Evolutionary conservation across 1,140 invertebrate species (phyloP), one percentile per base, ranked within the genome.

Genomic region (Drosophila ficusphila): DNA sequence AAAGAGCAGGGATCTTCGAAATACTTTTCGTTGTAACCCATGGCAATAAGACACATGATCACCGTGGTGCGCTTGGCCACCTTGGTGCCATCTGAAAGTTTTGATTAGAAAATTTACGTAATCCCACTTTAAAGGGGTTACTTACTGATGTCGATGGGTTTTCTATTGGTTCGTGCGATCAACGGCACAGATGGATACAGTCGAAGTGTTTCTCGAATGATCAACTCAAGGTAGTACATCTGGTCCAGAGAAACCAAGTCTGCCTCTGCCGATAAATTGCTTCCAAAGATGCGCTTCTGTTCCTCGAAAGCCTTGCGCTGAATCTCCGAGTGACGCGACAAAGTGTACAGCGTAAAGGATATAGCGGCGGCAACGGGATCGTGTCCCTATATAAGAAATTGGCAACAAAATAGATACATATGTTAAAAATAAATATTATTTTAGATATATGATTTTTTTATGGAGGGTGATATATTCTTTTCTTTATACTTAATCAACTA

Each of bases 1-100:
- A 96, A 98, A 14, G 89, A 92, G 6, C 95, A 92, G 0, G 97
- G 96, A 70, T 97, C 93, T n/a, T 95, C 93, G 89, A 94, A 97
- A 46, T 93, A 64, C 1, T 92, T 91, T 23, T 91, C 90, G 21
- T 91, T 91, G 39, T 90, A 90, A 5, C 86, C 90, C 90, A 90
- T 90, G 7, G 89, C 89, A 25, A 91, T 73, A 3, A 91, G 75
- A 4, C 83, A 89, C 89, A 90, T 90, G 5, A 90, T 89, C 11
- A 90, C 89, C 0, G 89, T 90, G 6, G 89, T 90, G 2, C 76
- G 67, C 33, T 89, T 89, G 16, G 83, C 77, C 8, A 91, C 76
- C 54, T 89, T 79, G 5, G 79, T 91, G 38, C 86, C 90, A 62
- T 89, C 86, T 90, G 1, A 0, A 23, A 3, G n/a, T 1, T 11